Evolutionary conservation across 2,113 vertebrate species (phyloP).

Genomic region (Holacanthus passer): DNA sequence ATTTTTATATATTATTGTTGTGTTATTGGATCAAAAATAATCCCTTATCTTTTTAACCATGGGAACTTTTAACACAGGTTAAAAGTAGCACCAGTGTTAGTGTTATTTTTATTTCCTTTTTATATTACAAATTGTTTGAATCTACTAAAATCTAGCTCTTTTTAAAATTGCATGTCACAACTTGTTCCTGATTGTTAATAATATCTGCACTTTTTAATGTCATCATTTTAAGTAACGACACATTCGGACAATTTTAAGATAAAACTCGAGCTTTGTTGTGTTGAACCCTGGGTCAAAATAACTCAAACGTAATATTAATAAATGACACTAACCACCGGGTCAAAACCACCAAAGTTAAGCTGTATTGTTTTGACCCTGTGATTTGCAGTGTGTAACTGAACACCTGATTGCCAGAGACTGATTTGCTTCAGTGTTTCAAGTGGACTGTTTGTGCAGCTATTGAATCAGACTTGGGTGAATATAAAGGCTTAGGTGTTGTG

Average conservation of each 20-base stretch:
- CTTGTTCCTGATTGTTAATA: background rate
- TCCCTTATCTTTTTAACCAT: background rate
- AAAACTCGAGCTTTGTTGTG: too few species aligned
- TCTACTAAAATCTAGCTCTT: background rate
- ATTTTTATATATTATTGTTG: background rate
- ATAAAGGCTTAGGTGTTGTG: constrained; percentile 52
- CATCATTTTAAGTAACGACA: background rate
- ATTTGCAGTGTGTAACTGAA: background rate
- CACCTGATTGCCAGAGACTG: background rate
- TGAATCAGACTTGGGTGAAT: constrained; percentile 6
- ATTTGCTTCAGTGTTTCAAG: background rate
- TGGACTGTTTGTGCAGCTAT: background rate
- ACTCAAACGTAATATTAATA: too few species aligned
- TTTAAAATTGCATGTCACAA: background rate
- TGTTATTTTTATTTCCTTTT: background rate
- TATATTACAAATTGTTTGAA: background rate
- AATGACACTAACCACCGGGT: too few species aligned
- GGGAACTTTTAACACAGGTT: background rate
- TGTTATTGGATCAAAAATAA: too few species aligned
- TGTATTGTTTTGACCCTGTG: background rate
- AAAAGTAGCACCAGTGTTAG: background rate
- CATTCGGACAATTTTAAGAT: too few species aligned
- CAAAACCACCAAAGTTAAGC: background rate
- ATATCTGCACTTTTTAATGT: background rate
- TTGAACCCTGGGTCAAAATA: too few species aligned